These are phyloP conservation scores for Styela plicata DNA, from an alignment of 23 tunicate species.

Conservation along the genomic window DNA sequence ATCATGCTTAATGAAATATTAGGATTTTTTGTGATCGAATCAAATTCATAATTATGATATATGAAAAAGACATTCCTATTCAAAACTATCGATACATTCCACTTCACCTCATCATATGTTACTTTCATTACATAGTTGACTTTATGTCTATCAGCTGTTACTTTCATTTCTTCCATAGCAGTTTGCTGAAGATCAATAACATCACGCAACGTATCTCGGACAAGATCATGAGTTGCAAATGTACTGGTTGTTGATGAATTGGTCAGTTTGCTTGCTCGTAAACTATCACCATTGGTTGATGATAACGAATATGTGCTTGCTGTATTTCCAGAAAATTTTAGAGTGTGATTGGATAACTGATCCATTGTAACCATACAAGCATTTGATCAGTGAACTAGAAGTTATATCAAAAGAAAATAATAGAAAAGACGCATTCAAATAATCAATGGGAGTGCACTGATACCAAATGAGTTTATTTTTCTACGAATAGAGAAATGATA, in stretches of 20 bases:
- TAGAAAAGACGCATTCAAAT: too few relatives aligned
- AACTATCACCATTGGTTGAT: not conserved
- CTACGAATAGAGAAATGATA: too few relatives aligned
- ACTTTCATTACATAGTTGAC: slow-evolving; percentile 50
- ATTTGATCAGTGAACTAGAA: too few relatives aligned
- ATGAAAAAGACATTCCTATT: too few relatives aligned
- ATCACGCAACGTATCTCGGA: slow-evolving; percentile 55
- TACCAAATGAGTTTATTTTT: too few relatives aligned
- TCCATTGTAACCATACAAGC: not conserved
- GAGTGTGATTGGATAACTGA: not conserved
- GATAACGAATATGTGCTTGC: not conserved
- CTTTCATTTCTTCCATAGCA: slow-evolving; percentile 42
- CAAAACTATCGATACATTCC: too few relatives aligned
- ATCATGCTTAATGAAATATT: too few relatives aligned
- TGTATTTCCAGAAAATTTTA: not conserved
- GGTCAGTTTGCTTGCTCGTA: not conserved
- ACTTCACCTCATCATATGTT: slow-evolving; percentile 35
- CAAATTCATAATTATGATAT: too few relatives aligned
- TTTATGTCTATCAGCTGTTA: slow-evolving; percentile 53
- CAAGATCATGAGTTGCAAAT: slow-evolving; percentile 45
- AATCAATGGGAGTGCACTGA: too few relatives aligned
- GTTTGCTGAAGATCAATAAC: slow-evolving; percentile 53
- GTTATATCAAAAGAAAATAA: too few relatives aligned
- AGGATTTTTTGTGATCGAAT: too few relatives aligned
- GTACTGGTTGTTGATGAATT: not conserved